phyloP scores from a whole-genome alignment of 2,888 invertebrate species.

The Lithophane leautieri region DNA sequence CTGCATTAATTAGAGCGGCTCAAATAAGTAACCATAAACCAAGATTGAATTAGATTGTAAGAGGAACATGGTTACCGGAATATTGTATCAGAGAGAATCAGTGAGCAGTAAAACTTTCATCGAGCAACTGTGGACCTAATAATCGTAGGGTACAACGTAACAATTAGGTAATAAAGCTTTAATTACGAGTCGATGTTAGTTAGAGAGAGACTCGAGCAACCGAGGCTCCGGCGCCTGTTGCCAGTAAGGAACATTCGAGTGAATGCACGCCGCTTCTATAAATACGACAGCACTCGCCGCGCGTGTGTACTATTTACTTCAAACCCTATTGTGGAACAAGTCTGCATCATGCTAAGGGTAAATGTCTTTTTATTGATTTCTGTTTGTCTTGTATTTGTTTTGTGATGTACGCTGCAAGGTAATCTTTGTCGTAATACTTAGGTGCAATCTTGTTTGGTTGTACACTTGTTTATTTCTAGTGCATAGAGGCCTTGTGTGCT shows the following conservation, averaged over 20 bases:
- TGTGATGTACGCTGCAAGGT: slow-evolving; percentile 3
- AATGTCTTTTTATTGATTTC: slow-evolving; percentile 55
- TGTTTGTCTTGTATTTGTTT: slow-evolving; percentile 30
- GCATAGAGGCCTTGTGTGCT: slow-evolving; percentile 14
- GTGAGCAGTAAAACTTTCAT: slow-evolving; percentile 36
- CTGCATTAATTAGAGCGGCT: slow-evolving; percentile 37
- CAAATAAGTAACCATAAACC: slow-evolving; percentile 17
- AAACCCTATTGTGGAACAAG: slow-evolving; percentile 77
- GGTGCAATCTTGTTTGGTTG: slow-evolving; percentile 4
- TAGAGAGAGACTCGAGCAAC: slow-evolving; percentile 62
- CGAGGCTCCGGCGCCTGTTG: slow-evolving; percentile 61
- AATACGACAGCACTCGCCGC: slow-evolving; percentile 76
- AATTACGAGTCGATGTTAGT: slow-evolving; percentile 37
- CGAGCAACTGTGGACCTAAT: slow-evolving; percentile 13
- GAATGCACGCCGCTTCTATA: slow-evolving; percentile 83
- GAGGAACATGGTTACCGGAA: slow-evolving; percentile 10
- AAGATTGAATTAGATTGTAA: slow-evolving; percentile 27
- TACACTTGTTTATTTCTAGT: slow-evolving; percentile 39
- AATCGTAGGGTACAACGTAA: slow-evolving; percentile 36
- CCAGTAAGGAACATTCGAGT: slow-evolving; percentile 81
- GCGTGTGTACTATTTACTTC: slow-evolving; percentile 74
- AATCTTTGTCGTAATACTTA: not conserved
- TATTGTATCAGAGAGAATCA: slow-evolving; percentile 22
- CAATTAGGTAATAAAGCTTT: slow-evolving; percentile 58
- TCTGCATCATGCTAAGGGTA: slow-evolving; percentile 81